Conservation (phyloP, 2,888 invertebrate species). For the Kuschelorhynchus macadamiae region DNA sequence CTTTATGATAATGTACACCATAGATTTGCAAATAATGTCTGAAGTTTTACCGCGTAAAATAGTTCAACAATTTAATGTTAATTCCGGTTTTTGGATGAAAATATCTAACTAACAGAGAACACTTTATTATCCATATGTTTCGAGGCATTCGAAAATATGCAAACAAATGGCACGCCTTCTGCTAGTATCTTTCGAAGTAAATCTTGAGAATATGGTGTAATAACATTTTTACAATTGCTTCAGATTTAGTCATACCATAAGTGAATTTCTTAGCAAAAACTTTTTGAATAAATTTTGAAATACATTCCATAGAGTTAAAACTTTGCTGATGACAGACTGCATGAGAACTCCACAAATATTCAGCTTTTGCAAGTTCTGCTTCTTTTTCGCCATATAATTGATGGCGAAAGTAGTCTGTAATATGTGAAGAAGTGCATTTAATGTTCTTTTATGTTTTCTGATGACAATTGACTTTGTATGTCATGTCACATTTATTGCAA, state of each 20-base stretch:
- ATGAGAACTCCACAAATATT: conserved; percentile 18
- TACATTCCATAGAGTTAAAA: conserved; percentile 27
- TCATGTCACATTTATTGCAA: no score
- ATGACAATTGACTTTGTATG: no score
- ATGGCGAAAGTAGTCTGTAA: neutral
- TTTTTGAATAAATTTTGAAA: conserved; percentile 20
- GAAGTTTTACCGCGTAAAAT: conserved; percentile 48
- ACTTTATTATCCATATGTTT: conserved; percentile 19
- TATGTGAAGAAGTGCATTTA: no score
- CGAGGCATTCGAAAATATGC: conserved; percentile 20
- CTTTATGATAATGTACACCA: conserved; percentile 47
- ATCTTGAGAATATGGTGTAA: neutral
- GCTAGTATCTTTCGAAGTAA: neutral
- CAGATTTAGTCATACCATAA: conserved; percentile 15
- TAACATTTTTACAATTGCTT: conserved; percentile 16
- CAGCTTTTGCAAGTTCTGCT: conserved; percentile 16
- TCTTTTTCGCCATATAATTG: conserved; percentile 2
- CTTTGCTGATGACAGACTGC: conserved; percentile 21
- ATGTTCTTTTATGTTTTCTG: no score
- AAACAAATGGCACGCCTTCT: conserved; percentile 1
- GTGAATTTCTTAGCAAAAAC: no score
- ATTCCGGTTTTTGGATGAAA: conserved; percentile 8
- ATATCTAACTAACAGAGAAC: conserved; percentile 15
- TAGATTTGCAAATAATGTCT: conserved; percentile 48
- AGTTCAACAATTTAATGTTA: conserved; percentile 46